phyloP scores from a whole-genome alignment of 2,113 vertebrate species.

The Podiceps cristatus region DNA sequence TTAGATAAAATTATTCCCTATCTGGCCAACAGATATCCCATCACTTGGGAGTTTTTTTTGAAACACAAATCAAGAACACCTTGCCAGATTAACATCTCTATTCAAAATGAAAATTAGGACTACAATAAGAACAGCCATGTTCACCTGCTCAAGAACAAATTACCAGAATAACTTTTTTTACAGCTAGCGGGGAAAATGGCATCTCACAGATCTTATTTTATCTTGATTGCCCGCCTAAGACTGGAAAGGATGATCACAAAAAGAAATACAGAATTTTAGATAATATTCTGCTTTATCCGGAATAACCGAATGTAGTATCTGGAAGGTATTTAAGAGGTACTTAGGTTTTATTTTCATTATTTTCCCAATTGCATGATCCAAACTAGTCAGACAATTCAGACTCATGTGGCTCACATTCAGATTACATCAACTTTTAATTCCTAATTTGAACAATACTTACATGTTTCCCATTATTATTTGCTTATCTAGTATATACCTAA shows the following conservation, averaged over 20 bases:
- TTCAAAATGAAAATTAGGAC: slow-evolving; percentile 14
- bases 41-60: not conserved
- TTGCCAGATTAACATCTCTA: not conserved
- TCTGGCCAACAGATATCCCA: not conserved
- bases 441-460: not conserved
- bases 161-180: not conserved
- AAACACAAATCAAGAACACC: not conserved
- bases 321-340: not conserved
- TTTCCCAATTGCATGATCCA: not conserved
- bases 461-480: not conserved
- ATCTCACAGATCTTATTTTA: not conserved
- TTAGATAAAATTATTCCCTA: not conserved
- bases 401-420: not conserved
- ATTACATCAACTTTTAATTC: slow-evolving; percentile 1
- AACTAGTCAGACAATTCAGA: not conserved
- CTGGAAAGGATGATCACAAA: not conserved
- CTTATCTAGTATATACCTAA: not conserved
- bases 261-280: not conserved
- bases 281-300: not conserved
- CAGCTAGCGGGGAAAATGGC: not conserved
- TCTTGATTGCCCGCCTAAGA: not conserved
- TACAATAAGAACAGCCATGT: not conserved
- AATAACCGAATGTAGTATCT: not conserved
- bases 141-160: not conserved
- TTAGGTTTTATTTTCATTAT: not conserved